These are phyloP conservation scores for Chelonia mydas DNA, from an alignment of 2,797 vertebrate genomes.

Conservation along the genomic window DNA sequence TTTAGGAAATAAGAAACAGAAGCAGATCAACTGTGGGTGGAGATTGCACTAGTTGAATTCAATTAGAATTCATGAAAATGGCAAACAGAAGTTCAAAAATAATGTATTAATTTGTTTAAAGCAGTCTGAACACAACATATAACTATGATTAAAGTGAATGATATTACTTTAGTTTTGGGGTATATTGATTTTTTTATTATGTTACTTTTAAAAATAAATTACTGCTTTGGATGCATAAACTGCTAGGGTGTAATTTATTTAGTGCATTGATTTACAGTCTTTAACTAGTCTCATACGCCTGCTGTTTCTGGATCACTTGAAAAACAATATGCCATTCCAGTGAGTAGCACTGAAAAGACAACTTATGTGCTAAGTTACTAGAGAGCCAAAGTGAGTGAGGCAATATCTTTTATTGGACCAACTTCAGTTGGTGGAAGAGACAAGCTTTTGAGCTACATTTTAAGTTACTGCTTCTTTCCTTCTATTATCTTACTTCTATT, in stretches of 20 bases:
- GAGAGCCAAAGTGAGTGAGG: not conserved
- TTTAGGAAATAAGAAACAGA: constrained; percentile 23
- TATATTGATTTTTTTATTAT: constrained; percentile 48
- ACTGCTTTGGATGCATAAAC: constrained; percentile 42
- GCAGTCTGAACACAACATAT: constrained; percentile 26
- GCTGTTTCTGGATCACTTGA: constrained; percentile 46
- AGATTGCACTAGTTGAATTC: constrained; percentile 48
- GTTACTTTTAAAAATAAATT: constrained; percentile 54
- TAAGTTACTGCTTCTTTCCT: not conserved
- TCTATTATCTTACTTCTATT: not conserved
- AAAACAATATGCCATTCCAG: constrained; percentile 49
- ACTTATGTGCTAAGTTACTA: not conserved
- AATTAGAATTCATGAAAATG: constrained; percentile 54
- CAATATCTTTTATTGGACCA: not conserved
- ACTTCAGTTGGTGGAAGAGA: not conserved
- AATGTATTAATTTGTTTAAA: constrained; percentile 69
- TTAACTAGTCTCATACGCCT: constrained; percentile 43
- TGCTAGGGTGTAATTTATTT: constrained; percentile 51
- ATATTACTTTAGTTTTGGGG: not conserved
- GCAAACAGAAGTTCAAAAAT: constrained; percentile 56
- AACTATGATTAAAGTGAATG: not conserved
- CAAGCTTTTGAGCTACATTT: not conserved
- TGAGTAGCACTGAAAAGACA: constrained; percentile 6
- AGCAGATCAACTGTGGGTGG: constrained; percentile 21
- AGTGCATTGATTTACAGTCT: constrained; percentile 56